Evolutionary conservation across 2,797 vertebrate genomes (phyloP), one percentile per base, ranked within the genome.

Genomic region (Dryobates pubescens): DNA sequence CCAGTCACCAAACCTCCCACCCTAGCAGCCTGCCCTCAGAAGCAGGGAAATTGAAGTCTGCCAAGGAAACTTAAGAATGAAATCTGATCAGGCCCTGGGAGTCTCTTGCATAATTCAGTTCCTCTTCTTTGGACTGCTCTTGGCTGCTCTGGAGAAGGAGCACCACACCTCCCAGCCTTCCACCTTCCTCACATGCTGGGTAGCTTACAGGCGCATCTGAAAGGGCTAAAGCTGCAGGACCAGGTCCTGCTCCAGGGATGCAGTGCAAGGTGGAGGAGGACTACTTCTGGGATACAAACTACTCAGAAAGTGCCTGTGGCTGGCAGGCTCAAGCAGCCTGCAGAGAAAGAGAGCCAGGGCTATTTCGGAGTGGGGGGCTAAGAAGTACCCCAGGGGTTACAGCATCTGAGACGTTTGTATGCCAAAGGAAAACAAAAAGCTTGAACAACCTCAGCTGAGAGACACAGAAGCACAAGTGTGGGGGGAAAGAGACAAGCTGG

Each of bases 51-150:
- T 5, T 57, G 41, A 41, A 97, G 54, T 58, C 85, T 73, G 64
- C 20, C 71, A 45, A 2, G 29, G 89, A 95, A 97, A 96, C 71
- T 74, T 7, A 54, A 96, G 87, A 51, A 65, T 67, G 90, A 71
- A 80, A 96, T 73, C 70, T 64, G 92, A 96, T 63, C 92, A 0
- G 82, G 79, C 43, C 38, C 34, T 15, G 15, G 29, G n/a, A 83
- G 47, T 7, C 74, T 92, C 69, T 23, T 97, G 89, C 89, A 90
- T 96, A 94, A 97, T 94, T 95, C 79, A 96, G 56, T 76, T 82
- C 32, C 47, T 57, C 41, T 41, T 82, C 73, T 63, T 61, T 14
- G 12, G 57, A 78, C 47, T 0, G 17, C 57, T 85, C 75, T 45
- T 43, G 30, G 58, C 32, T 65, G 67, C 43, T 38, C 19, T 47